Percentiles rank a stretch among this genome's conserved stretches.
Conservation (phyloP, 2,888 invertebrate species). For the Lepidochitona cinerea region DNA sequence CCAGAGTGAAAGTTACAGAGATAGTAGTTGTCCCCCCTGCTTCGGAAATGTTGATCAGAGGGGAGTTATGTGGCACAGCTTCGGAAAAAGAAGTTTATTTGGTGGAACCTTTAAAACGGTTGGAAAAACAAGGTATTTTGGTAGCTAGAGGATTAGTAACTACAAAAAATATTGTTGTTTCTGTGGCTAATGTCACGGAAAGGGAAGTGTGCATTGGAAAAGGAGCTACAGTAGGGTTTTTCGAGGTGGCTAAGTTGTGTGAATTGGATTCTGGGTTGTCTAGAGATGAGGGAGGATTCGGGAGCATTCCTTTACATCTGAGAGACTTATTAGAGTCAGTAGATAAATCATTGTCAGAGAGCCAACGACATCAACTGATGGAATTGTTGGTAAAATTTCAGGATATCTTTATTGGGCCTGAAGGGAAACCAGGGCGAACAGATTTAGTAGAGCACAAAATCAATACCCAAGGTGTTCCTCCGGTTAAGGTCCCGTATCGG, state of each 20-base stretch:
- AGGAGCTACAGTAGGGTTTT: slow-evolving; percentile 11
- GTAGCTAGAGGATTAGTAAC: slow-evolving; percentile 10
- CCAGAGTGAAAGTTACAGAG: slow-evolving; percentile 10
- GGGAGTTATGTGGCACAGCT: neutral
- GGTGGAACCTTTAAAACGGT: slow-evolving; percentile 2
- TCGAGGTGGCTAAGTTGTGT: neutral
- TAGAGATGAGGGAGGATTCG: neutral
- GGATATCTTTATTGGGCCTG: slow-evolving; percentile 13
- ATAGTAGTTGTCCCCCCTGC: slow-evolving; percentile 6
- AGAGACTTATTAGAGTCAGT: slow-evolving; percentile 13
- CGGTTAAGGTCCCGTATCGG: slow-evolving; percentile 28
- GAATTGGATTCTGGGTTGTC: neutral
- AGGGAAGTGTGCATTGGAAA: slow-evolving; percentile 7
- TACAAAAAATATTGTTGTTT: slow-evolving; percentile 9
- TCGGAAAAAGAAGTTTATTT: neutral
- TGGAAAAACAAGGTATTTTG: slow-evolving; percentile 12
- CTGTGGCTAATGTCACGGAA: slow-evolving; percentile 16
- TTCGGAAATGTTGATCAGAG: slow-evolving; percentile 7
- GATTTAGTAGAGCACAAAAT: slow-evolving; percentile 25
- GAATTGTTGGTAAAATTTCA: slow-evolving; percentile 16
- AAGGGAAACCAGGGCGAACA: slow-evolving; percentile 15
- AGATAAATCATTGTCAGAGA: slow-evolving; percentile 4
- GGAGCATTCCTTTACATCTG: slow-evolving; percentile 15
- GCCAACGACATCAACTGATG: slow-evolving; percentile 1
- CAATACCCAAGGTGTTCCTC: slow-evolving; percentile 23